A percentile compares a stretch with the other conserved stretches of the same genome.
These are phyloP conservation scores for Rynchops niger DNA, from an alignment of 2,113 vertebrate genomes.

Conservation along the genomic window DNA sequence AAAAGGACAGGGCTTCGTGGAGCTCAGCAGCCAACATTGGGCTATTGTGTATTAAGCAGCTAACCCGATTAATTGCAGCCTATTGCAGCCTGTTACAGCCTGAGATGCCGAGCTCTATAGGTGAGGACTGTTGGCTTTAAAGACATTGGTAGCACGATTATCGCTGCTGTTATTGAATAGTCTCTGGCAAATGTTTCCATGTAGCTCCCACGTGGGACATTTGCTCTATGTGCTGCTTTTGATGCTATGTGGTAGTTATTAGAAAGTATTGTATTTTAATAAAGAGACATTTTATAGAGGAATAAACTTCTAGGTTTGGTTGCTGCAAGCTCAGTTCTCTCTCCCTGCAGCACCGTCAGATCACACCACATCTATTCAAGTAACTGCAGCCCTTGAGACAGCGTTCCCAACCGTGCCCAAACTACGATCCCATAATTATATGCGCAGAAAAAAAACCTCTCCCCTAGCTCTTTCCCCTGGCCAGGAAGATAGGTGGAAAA, in stretches of 20 bases:
- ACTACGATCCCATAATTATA: not conserved
- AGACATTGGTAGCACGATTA: not conserved
- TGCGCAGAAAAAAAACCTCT: not conserved
- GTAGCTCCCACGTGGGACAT: not conserved
- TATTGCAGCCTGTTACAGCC: conserved; percentile 30
- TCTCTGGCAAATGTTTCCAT: conserved; percentile 14
- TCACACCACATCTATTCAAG: not conserved
- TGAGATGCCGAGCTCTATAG: not conserved
- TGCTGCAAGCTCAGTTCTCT: not conserved
- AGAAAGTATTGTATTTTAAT: conserved; percentile 58
- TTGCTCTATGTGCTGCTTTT: not conserved
- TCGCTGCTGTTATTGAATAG: not conserved
- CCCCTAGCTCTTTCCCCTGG: not conserved
- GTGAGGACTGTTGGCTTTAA: conserved; percentile 14
- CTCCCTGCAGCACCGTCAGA: not conserved
- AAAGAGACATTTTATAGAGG: conserved; percentile 9
- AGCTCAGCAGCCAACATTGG: conserved; percentile 40
- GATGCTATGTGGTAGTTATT: conserved; percentile 23
- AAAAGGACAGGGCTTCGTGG: conserved; percentile 29
- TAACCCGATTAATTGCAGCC: conserved; percentile 57
- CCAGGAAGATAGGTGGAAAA: not conserved
- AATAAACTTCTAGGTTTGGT: not conserved
- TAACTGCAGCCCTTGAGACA: not conserved
- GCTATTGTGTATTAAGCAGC: conserved; percentile 39
- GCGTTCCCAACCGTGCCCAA: not conserved